Evolutionary conservation across 2,797 vertebrate species (phyloP).

Genomic region (Ctenosaura bakeri): DNA sequence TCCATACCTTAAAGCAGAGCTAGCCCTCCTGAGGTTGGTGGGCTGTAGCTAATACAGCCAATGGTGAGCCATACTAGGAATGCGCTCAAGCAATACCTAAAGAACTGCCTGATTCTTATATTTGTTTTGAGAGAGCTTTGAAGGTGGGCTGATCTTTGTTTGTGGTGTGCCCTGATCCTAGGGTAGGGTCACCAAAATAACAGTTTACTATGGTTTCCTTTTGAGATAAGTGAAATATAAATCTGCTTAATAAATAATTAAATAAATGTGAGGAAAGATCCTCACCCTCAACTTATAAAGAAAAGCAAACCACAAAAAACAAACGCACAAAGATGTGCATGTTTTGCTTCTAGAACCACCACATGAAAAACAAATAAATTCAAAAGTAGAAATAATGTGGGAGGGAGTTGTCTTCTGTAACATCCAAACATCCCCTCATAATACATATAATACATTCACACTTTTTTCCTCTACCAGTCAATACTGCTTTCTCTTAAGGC

Average conservation of each 20-base stretch:
- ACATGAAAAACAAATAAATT: not conserved
- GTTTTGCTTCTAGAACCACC: not conserved
- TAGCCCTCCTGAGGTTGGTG: too few species aligned
- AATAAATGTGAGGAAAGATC: not conserved
- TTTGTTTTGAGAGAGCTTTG: too few species aligned
- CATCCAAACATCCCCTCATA: not conserved
- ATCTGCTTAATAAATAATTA: not conserved
- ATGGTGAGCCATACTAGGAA: too few species aligned
- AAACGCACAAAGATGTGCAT: not conserved
- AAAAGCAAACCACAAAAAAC: not conserved
- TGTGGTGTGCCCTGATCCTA: not conserved
- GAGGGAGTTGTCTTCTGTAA: too few species aligned
- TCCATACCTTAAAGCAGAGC: too few species aligned
- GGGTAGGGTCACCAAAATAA: too few species aligned
- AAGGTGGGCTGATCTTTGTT: not conserved
- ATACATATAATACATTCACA: constrained; percentile 44
- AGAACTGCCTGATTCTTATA: too few species aligned
- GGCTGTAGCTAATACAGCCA: too few species aligned
- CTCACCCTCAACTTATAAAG: not conserved
- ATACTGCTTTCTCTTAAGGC: constrained; percentile 42
- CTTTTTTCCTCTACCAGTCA: not conserved
- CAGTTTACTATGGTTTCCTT: not conserved
- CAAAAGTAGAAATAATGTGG: not conserved
- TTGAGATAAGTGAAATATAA: not conserved
- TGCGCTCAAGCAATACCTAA: too few species aligned